Evolutionary conservation across 1,140 invertebrate species (phyloP).

Genomic region (Glossosoma conforme): DNA sequence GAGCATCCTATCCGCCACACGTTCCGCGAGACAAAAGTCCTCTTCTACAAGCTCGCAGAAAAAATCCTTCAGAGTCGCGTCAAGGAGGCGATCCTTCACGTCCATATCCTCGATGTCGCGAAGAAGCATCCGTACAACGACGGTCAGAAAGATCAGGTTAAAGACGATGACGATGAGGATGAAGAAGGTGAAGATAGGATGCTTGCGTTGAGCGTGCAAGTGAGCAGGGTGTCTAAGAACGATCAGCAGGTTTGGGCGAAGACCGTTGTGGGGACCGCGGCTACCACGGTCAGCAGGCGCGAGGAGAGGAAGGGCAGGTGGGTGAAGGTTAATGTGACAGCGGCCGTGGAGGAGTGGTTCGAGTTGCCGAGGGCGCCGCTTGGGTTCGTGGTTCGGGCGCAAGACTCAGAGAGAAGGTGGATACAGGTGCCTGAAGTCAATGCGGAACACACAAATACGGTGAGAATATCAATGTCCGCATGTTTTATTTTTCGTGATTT

Average conservation of each 20-base stretch:
- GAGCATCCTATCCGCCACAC: slow-evolving; percentile 45
- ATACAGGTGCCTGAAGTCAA: slow-evolving; percentile 47
- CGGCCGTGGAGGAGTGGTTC: slow-evolving; percentile 72
- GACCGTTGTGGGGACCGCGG: slow-evolving; percentile 38
- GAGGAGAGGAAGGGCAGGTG: slow-evolving; percentile 53
- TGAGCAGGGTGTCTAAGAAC: slow-evolving; percentile 36
- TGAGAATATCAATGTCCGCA: too few species aligned
- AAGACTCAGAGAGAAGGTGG: slow-evolving; percentile 46
- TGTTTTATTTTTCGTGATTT: too few species aligned
- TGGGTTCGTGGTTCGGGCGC: slow-evolving; percentile 68
- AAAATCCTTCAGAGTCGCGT: slow-evolving; percentile 52
- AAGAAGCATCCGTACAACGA: slow-evolving; percentile 26
- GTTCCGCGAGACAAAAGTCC: slow-evolving; percentile 45
- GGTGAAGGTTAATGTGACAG: slow-evolving; percentile 70
- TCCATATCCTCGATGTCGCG: slow-evolving; percentile 50
- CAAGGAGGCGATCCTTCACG: slow-evolving; percentile 50
- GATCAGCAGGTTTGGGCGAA: slow-evolving; percentile 38
- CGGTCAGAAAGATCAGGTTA: slow-evolving; percentile 6
- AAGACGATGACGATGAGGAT: not conserved
- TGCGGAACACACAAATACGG: slow-evolving; percentile 16
- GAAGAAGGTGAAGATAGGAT: slow-evolving; percentile 17
- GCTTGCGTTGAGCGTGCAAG: slow-evolving; percentile 38
- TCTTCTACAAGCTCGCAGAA: slow-evolving; percentile 54
- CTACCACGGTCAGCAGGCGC: not conserved
- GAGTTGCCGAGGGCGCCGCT: slow-evolving; percentile 64